Percentiles rank a stretch among this genome's conserved stretches.
Evolutionary conservation across 2,888 invertebrate genomes (phyloP).

Genomic region (Nephrotoma flavescens): DNA sequence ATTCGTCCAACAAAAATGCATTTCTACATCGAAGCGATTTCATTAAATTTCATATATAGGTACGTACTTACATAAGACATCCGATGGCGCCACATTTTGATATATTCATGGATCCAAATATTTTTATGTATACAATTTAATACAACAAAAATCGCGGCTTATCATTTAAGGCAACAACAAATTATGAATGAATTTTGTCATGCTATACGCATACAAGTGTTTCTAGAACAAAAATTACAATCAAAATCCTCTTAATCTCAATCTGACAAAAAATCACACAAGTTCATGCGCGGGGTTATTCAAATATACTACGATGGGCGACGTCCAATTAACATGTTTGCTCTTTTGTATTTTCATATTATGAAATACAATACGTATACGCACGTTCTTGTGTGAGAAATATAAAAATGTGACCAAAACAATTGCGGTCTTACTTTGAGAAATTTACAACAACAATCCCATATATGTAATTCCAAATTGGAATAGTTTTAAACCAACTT

Average conservation of each 20-base stretch:
- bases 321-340: not conserved
- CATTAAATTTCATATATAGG: not conserved
- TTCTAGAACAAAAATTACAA: not conserved
- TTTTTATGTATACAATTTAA: not conserved
- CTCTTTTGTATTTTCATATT: not conserved
- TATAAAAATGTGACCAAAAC: too few relatives aligned
- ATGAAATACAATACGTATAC: too few relatives aligned
- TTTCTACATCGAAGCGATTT: not conserved
- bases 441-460: too few relatives aligned
- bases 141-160: not conserved
- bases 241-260: not conserved
- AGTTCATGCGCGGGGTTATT: not conserved
- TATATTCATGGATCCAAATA: too few relatives aligned
- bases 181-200: not conserved
- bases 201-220: not conserved
- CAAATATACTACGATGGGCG: not conserved
- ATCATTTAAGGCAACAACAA: not conserved
- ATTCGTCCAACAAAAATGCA: not conserved
- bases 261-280: not conserved
- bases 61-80: too few relatives aligned
- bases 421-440: too few relatives aligned
- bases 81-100: too few relatives aligned
- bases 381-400: too few relatives aligned
- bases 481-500: too few relatives aligned
- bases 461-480: too few relatives aligned